Evolutionary conservation across 2,888 invertebrate genomes (phyloP), one percentile per base, ranked within the genome.

Genomic region (Epirrhoe tristata): DNA sequence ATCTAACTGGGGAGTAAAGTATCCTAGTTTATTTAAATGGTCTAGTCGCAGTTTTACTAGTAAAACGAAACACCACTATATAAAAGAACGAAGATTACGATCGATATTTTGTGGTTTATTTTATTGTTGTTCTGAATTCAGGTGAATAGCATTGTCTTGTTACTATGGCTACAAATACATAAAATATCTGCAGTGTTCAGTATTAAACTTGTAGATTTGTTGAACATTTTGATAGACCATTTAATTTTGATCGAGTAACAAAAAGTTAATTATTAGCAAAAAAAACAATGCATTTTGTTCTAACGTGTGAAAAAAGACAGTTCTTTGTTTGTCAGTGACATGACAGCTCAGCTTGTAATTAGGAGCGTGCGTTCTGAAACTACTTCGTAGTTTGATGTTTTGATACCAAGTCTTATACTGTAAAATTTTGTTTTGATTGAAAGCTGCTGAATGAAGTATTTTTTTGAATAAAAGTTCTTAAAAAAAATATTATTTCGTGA

Each of bases 71-170:
- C 67, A 62, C 70, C 67, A 59, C 53, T 39, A 32, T 32, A 32
- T 10, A 32, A 32, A 63, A 67, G 53, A 48, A 59, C 14, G 59
- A 60, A 60, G 54, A 54, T 24, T 58, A 78, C 80, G 82, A 86
- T 87, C 86, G 79, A 86, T 86, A 82, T 58, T 63, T 56, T 57
- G 57, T 75, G 39, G 39, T 43, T 12, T 12, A 36, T 73, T 72
- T 79, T n/a, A 77, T 80, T 81, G 78, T 80, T 79, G 80, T 76
- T 74, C 56, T 77, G 65, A n/a, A n/a, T n/a, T n/a, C n/a, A n/a
- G 6, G 5, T 48, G 63, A 64, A 56, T 72, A 74, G 73, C 67
- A 32, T 61, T 50, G 24, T 8, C 36, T 58, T 65, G 72, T 69
- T 67, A 75, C 70, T 68, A 76, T 79, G 72, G 54, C 69, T 72